Percentiles rank a stretch among this genome's conserved stretches.
phyloP scores from a whole-genome alignment of 2,113 vertebrate genomes.

The Gopherus flavomarginatus region DNA sequence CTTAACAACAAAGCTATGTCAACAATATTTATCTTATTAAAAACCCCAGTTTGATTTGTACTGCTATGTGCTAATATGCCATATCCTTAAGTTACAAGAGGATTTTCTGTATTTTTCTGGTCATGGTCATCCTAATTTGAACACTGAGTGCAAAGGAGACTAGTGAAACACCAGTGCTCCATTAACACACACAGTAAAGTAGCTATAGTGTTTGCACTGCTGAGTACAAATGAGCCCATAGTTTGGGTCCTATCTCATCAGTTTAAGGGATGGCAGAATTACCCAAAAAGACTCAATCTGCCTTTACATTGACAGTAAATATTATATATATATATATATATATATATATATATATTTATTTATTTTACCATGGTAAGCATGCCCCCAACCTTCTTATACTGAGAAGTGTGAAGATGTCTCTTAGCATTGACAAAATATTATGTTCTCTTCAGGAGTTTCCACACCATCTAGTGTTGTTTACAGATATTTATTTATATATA shows the following conservation, averaged over 20 bases:
- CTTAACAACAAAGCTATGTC: neutral
- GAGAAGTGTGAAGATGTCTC: neutral
- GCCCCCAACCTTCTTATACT: neutral
- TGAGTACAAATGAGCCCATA: neutral
- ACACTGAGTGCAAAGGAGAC: neutral
- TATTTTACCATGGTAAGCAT: neutral
- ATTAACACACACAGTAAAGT: neutral
- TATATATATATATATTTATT: too few species aligned
- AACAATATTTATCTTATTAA: constrained; percentile 23
- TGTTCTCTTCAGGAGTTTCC: neutral
- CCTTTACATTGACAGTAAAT: neutral
- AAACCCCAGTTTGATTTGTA: constrained; percentile 15
- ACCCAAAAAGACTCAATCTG: neutral
- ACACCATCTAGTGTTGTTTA: neutral
- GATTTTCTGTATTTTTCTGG: neutral
- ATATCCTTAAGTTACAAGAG: constrained; percentile 27
- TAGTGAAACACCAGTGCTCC: neutral
- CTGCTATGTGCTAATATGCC: neutral
- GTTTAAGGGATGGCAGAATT: constrained; percentile 14
- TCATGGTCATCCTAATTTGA: neutral
- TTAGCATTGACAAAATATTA: neutral
- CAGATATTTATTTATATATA: neutral
- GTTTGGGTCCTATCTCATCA: neutral
- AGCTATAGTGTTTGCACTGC: neutral
- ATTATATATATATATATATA: too few species aligned